Conservation (phyloP, 2,888 invertebrate genomes). For the Metalampra italica region DNA sequence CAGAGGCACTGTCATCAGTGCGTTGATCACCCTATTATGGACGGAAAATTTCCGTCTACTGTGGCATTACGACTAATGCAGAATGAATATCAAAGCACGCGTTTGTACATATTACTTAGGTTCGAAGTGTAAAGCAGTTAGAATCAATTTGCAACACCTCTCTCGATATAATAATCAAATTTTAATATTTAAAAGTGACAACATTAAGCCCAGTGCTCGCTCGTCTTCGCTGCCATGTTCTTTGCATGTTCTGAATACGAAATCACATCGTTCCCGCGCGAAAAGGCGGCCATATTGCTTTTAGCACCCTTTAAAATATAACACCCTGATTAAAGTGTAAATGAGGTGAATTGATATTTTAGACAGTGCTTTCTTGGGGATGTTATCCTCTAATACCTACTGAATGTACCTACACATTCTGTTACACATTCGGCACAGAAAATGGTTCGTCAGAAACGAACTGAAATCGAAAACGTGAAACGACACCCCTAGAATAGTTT, state of each 20-base stretch:
- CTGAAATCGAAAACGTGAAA: too few relatives aligned
- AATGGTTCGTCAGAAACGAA: too few relatives aligned
- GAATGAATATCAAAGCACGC: too few relatives aligned
- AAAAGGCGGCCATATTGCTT: conserved; percentile 67
- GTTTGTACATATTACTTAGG: not conserved
- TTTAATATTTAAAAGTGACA: conserved; percentile 71
- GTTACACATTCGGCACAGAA: too few relatives aligned
- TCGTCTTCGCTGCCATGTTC: conserved; percentile 53
- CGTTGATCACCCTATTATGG: too few relatives aligned
- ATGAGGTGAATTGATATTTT: conserved; percentile 63
- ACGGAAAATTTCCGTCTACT: too few relatives aligned
- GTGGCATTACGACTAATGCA: too few relatives aligned
- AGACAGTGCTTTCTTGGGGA: conserved; percentile 44
- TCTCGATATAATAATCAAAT: conserved; percentile 57
- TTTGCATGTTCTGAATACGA: conserved; percentile 64
- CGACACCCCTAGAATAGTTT: too few relatives aligned
- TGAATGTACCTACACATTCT: too few relatives aligned
- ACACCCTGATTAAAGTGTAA: conserved; percentile 61
- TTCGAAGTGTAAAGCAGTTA: conserved; percentile 29
- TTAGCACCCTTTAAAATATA: conserved; percentile 69
- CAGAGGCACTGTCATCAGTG: too few relatives aligned
- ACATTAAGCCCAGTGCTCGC: conserved; percentile 56
- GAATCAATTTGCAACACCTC: conserved; percentile 52
- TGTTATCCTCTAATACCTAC: conserved; percentile 25
- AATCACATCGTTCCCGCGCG: conserved; percentile 52